phyloP scores from a whole-genome alignment of 1,140 invertebrate species.

The Ctenoplectra terminalis region DNA sequence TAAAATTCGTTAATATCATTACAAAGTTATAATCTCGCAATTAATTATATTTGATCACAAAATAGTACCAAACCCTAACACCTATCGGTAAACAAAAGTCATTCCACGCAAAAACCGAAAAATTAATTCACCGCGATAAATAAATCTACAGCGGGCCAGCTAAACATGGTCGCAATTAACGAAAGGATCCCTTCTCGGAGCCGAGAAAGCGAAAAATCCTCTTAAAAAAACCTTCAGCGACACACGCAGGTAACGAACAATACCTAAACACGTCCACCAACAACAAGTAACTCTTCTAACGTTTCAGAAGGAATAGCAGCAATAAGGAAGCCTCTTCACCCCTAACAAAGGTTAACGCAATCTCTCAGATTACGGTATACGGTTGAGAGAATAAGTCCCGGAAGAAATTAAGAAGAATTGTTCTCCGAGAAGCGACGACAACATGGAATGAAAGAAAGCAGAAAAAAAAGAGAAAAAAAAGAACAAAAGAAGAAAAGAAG shows the following conservation, averaged over 20 bases:
- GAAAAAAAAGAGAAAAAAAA: no score
- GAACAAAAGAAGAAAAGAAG: no score
- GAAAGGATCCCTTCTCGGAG: no score
- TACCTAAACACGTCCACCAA: no score
- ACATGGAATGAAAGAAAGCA: neutral
- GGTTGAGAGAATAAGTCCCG: slow-evolving; percentile 13
- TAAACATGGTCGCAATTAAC: neutral
- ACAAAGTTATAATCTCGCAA: no score
- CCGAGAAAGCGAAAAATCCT: neutral
- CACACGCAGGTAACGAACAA: no score
- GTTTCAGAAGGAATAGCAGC: neutral
- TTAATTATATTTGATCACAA: no score
- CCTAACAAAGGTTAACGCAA: slow-evolving; percentile 27
- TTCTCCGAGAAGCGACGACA: no score
- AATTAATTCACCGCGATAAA: neutral
- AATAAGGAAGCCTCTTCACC: neutral
- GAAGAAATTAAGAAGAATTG: slow-evolving; percentile 33
- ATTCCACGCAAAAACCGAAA: no score
- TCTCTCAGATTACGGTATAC: slow-evolving; percentile 23
- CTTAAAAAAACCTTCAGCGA: neutral
- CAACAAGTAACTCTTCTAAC: neutral
- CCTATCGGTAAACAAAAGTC: no score
- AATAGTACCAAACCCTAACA: no score
- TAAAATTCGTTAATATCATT: no score
- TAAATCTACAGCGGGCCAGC: neutral